phyloP scores from a whole-genome alignment of 2,888 invertebrate genomes.

The Dysmachus trigonus region DNA sequence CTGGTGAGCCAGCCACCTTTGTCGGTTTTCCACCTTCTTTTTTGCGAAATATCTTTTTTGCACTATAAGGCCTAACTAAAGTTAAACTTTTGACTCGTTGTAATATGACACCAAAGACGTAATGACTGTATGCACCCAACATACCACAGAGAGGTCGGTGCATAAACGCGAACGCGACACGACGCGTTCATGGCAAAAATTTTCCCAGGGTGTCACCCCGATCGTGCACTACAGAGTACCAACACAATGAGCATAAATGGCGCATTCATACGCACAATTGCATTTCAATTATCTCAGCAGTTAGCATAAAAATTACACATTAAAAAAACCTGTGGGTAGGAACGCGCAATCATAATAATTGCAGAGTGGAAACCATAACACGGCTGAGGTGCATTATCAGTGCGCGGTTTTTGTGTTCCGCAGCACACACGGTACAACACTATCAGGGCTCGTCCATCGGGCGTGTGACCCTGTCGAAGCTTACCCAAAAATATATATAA shows the following conservation, averaged over 20 bases:
- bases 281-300: constrained; percentile 51
- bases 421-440: background rate
- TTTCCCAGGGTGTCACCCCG: constrained; percentile 24
- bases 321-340: constrained; percentile 32
- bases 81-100: constrained; percentile 24
- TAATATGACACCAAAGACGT: constrained; percentile 19
- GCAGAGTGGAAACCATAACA: background rate
- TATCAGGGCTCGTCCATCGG: background rate
- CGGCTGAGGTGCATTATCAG: constrained; percentile 14
- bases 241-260: constrained; percentile 14
- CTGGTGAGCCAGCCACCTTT: background rate
- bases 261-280: constrained; percentile 51
- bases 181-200: background rate
- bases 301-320: constrained; percentile 44
- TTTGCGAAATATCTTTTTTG: background rate
- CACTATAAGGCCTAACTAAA: constrained; percentile 33
- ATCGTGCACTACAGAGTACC: background rate
- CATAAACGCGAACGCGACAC: no score
- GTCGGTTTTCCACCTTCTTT: background rate
- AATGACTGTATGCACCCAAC: constrained; percentile 25
- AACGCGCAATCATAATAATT: constrained; percentile 2
- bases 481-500: background rate
- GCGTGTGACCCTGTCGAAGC: background rate
- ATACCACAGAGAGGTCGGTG: constrained; percentile 14
- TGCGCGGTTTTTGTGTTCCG: constrained; percentile 27